Evolutionary conservation across 53 echinoderm and acorn worm genomes (phyloP).

Genomic region (Holothuria leucospilota): DNA sequence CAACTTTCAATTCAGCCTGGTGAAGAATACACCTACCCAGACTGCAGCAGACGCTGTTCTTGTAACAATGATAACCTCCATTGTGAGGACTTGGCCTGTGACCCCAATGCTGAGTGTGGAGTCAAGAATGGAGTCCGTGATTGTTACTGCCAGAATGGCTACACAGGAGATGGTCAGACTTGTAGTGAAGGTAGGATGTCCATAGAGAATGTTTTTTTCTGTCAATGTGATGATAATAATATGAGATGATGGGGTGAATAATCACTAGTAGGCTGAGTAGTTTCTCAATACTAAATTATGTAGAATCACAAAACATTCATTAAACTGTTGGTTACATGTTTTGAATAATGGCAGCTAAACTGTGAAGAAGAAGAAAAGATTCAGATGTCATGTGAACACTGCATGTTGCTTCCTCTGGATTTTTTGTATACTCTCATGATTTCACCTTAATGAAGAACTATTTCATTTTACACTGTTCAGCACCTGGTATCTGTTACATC

Average conservation of each 20-base stretch:
- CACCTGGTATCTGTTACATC: conserved; percentile 66
- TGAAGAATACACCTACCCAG: conserved; percentile 60
- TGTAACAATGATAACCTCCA: conserved; percentile 60
- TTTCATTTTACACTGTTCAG: neutral
- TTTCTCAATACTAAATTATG: too few species aligned
- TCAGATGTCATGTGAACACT: too few species aligned
- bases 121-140: conserved; percentile 69
- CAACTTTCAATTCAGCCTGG: conserved; percentile 52
- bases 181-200: conserved; percentile 66
- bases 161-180: conserved; percentile 76
- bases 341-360: too few species aligned
- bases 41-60: conserved; percentile 61
- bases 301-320: too few species aligned
- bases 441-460: neutral
- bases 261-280: too few species aligned
- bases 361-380: too few species aligned
- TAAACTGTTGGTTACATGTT: too few species aligned
- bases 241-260: neutral
- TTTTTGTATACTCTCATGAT: neutral
- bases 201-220: neutral
- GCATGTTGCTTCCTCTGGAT: too few species aligned
- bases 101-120: conserved; percentile 60
- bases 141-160: conserved; percentile 81
- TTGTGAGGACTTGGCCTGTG: conserved; percentile 55
- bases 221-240: too few species aligned